Evolutionary conservation across 2,797 vertebrate species (phyloP).

Genomic region (Hapalemur alaotrensis): DNA sequence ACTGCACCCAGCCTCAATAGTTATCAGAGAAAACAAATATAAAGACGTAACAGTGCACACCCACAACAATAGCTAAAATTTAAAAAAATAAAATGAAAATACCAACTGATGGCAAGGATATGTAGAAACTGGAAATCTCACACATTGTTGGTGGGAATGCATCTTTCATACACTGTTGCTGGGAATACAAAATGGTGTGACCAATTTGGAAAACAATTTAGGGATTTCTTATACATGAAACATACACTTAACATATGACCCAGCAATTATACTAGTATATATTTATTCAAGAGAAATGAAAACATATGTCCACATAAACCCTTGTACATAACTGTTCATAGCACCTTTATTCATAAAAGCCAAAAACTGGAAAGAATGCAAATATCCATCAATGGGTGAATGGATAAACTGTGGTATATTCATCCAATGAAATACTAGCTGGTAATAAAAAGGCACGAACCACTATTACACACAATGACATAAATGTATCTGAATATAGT

Average conservation of each 20-base stretch:
- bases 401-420: background rate
- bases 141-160: background rate
- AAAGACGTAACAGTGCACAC: background rate
- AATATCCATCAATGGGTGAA: background rate
- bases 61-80: background rate
- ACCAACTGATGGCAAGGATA: background rate
- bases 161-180: background rate
- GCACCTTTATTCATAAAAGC: background rate
- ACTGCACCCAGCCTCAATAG: background rate
- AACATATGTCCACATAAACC: background rate
- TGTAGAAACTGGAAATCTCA: background rate
- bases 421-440: background rate
- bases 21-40: background rate
- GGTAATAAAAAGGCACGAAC: background rate
- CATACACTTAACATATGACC: background rate
- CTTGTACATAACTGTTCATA: background rate
- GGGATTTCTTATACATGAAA: background rate
- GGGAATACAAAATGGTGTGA: background rate
- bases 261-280: background rate
- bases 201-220: background rate
- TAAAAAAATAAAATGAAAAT: background rate
- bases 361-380: background rate
- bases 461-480: background rate
- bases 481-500: background rate
- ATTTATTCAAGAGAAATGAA: background rate